A percentile compares a stretch with the other conserved stretches of the same genome.
These are phyloP conservation scores for Ruditapes philippinarum DNA, from an alignment of 1,140 invertebrate species.

Conservation along the genomic window DNA sequence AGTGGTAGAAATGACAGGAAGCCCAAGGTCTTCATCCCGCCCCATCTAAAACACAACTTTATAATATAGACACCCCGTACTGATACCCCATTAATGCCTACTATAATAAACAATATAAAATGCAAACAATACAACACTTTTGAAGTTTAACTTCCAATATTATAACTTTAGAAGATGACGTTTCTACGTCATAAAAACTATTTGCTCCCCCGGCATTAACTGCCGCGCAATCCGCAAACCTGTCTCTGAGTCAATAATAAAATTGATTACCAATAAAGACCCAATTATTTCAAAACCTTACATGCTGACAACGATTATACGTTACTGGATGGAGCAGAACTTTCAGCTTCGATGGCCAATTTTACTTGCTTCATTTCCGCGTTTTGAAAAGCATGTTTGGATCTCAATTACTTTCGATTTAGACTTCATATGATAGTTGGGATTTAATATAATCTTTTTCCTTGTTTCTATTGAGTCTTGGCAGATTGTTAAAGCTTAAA, in stretches of 20 bases:
- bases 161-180: not conserved
- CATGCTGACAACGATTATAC: not conserved
- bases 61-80: not conserved
- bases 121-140: not conserved
- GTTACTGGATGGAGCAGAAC: not conserved
- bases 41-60: not conserved
- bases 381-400: conserved; percentile 2
- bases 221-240: not conserved
- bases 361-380: conserved; percentile 27
- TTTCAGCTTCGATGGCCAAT: conserved; percentile 1
- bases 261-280: conserved; percentile 8
- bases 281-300: not conserved
- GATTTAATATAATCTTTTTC: not conserved
- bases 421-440: conserved; percentile 13
- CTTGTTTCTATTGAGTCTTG: not conserved
- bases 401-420: conserved; percentile 38
- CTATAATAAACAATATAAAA: not conserved
- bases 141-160: not conserved
- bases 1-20: not conserved
- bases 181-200: not conserved
- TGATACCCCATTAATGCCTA: too few species aligned
- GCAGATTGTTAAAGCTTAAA: not conserved
- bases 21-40: not conserved
- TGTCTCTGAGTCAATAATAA: conserved; percentile 18
- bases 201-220: not conserved